phyloP scores from a whole-genome alignment of 2,888 invertebrate genomes.

The Isotomurus palustris region DNA sequence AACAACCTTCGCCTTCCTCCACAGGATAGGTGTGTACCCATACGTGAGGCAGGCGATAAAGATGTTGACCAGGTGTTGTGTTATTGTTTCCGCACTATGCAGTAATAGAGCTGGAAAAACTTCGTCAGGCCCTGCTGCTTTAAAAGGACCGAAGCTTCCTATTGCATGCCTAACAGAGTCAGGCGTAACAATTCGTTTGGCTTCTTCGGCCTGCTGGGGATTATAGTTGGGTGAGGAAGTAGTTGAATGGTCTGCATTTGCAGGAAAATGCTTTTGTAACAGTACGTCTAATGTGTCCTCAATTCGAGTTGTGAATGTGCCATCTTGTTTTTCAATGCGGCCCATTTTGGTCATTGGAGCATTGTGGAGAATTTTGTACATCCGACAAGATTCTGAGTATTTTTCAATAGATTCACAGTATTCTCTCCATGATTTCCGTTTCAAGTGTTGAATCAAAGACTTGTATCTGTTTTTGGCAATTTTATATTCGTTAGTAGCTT shows the following conservation, averaged over 20 bases:
- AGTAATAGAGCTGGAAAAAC: constrained; percentile 10
- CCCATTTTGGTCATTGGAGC: constrained; percentile 1
- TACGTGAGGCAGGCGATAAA: constrained; percentile 4
- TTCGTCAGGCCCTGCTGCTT: constrained; percentile 6
- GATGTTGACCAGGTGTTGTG: background rate
- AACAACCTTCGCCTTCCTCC: constrained; percentile 5
- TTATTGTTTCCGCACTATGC: background rate
- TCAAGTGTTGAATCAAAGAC: background rate
- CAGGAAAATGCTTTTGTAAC: constrained; percentile 15
- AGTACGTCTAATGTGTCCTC: constrained; percentile 3
- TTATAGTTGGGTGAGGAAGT: no score
- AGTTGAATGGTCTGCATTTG: no score
- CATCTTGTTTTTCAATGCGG: background rate
- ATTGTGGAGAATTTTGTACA: constrained; percentile 4
- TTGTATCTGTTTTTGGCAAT: background rate
- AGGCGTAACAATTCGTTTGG: background rate
- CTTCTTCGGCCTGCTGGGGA: background rate
- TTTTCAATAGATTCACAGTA: background rate
- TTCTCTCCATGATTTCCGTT: background rate
- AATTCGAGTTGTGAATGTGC: constrained; percentile 1
- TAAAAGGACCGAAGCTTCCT: constrained; percentile 1
- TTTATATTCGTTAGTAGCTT: no score
- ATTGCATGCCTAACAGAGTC: background rate
- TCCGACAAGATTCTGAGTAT: background rate
- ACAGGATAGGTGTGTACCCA: constrained; percentile 16